phyloP scores from a whole-genome alignment of 1,140 invertebrate genomes.

The Cydia fagiglandana region DNA sequence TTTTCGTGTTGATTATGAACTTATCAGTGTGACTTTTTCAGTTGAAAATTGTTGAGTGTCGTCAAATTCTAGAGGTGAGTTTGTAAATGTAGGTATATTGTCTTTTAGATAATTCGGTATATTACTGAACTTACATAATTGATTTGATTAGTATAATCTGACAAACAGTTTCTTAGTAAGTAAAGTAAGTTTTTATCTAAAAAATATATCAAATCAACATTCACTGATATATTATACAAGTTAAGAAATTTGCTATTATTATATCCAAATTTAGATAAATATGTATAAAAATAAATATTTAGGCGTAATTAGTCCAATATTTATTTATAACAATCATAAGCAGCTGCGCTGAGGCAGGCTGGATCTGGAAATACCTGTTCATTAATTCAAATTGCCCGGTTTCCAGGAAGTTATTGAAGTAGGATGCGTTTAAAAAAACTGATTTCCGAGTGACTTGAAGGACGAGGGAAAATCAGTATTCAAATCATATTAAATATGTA shows the following conservation, averaged over 20 bases:
- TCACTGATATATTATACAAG: neutral
- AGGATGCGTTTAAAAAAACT: slow-evolving; percentile 17
- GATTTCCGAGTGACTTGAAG: neutral
- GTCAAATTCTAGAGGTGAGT: neutral
- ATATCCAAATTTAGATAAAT: no score
- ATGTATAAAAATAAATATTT: no score
- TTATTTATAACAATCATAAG: neutral
- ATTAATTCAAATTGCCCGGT: slow-evolving; percentile 26
- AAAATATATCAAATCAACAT: no score
- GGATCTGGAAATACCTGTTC: slow-evolving; percentile 13
- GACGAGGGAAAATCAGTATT: neutral
- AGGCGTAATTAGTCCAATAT: neutral
- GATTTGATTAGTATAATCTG: no score
- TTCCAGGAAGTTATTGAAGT: slow-evolving; percentile 21
- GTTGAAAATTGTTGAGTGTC: slow-evolving; percentile 26
- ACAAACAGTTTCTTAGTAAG: no score
- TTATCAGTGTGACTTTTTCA: slow-evolving; percentile 31
- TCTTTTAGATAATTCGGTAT: no score
- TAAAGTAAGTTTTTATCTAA: no score
- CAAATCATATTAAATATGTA: neutral
- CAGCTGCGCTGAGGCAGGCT: neutral
- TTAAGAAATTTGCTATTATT: neutral
- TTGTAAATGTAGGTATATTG: slow-evolving; percentile 14
- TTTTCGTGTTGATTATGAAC: slow-evolving; percentile 28
- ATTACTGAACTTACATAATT: no score